A percentile compares a stretch with the other conserved stretches of the same genome.
Evolutionary conservation across 92 coral and sea anemone species (phyloP).

Genomic region (Epizoanthus rinbou): DNA sequence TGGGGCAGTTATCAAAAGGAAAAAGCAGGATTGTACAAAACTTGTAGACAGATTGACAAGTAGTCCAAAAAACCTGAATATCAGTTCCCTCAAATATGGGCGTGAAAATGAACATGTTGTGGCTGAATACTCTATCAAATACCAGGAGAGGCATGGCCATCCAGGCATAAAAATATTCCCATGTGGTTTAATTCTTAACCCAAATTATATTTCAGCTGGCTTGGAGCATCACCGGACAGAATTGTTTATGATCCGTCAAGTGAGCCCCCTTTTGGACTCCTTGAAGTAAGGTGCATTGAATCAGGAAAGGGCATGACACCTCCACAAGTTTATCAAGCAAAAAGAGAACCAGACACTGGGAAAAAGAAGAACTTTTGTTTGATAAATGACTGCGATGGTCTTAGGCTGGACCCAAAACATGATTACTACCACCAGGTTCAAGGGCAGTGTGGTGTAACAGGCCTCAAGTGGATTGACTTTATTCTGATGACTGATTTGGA

Average conservation of each 20-base stretch:
- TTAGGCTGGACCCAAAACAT: slow-evolving; percentile 49
- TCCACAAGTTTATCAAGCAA: slow-evolving; percentile 48
- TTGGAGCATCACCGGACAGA: slow-evolving; percentile 70
- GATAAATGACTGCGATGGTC: slow-evolving; percentile 31
- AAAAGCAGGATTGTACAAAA: slow-evolving; percentile 57
- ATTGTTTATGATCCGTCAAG: slow-evolving; percentile 60
- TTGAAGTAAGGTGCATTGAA: slow-evolving; percentile 68
- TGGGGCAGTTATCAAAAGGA: slow-evolving; percentile 59
- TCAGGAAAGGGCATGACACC: slow-evolving; percentile 78
- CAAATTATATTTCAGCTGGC: slow-evolving; percentile 72
- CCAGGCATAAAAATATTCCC: slow-evolving; percentile 57
- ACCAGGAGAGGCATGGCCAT: slow-evolving; percentile 67
- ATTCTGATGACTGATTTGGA: slow-evolving; percentile 66
- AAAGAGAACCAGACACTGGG: slow-evolving; percentile 51
- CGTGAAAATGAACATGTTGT: slow-evolving; percentile 58
- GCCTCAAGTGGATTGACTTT: slow-evolving; percentile 69
- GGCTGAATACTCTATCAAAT: slow-evolving; percentile 42
- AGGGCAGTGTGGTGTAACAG: slow-evolving; percentile 68
- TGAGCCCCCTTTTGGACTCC: slow-evolving; percentile 58
- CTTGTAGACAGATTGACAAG: slow-evolving; percentile 55
- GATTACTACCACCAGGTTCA: slow-evolving; percentile 59
- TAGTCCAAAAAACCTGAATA: slow-evolving; percentile 46
- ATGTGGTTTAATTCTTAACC: slow-evolving; percentile 65
- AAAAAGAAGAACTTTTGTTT: slow-evolving; percentile 62
- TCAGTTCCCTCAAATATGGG: slow-evolving; percentile 56